Conservation (phyloP, 1,140 invertebrate species). For the Zaprionus vittiger region DNA sequence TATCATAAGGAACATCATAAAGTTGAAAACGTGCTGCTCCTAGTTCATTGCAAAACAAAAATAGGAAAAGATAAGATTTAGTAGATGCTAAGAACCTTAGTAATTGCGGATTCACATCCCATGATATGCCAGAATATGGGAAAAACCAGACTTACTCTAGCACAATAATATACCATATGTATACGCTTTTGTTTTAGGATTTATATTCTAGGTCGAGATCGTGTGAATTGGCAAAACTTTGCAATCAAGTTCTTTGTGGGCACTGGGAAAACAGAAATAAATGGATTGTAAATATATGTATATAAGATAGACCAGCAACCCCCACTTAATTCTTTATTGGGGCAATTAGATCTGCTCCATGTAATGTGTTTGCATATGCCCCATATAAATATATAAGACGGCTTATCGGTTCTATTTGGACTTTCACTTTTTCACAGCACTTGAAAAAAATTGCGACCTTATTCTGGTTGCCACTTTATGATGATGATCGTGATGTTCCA, state of each 20-base stretch:
- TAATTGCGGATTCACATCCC: too few relatives aligned
- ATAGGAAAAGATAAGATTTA: too few relatives aligned
- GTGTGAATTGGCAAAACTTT: background rate
- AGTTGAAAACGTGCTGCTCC: too few relatives aligned
- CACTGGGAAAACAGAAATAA: background rate
- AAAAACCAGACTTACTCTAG: background rate
- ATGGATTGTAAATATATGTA: background rate
- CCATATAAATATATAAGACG: background rate
- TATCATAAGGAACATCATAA: too few relatives aligned
- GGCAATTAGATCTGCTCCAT: background rate
- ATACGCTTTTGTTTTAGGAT: too few relatives aligned
- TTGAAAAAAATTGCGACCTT: background rate
- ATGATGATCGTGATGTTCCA: background rate
- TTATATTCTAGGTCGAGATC: too few relatives aligned
- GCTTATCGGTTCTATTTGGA: background rate
- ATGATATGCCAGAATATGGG: background rate
- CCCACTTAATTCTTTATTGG: background rate
- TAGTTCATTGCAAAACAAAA: too few relatives aligned
- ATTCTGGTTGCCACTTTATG: too few relatives aligned
- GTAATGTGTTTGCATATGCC: background rate
- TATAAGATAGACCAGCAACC: background rate
- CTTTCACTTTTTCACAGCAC: slow-evolving; percentile 9
- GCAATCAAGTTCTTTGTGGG: background rate
- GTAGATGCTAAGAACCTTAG: background rate
- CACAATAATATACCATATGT: too few relatives aligned